Evolutionary conservation across 2,797 vertebrate species (phyloP).

Genomic region (Carcharodon carcharias): DNA sequence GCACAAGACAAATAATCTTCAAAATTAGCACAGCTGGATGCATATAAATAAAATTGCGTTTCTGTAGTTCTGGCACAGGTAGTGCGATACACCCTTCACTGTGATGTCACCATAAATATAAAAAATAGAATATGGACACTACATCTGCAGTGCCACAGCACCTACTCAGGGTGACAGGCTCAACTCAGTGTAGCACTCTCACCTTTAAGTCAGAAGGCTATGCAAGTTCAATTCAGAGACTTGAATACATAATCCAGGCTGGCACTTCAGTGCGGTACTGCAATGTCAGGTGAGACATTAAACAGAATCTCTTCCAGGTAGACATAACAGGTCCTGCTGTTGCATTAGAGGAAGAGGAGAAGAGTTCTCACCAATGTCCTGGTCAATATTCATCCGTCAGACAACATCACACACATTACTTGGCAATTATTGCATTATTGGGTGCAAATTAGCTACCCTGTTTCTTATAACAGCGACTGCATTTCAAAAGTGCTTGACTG

Average conservation of each 20-base stretch:
- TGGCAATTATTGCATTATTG: too few species aligned
- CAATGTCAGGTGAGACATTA: not conserved
- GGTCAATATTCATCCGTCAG: not conserved
- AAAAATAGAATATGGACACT: not conserved
- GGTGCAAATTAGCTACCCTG: too few species aligned
- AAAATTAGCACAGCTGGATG: not conserved
- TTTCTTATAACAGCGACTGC: too few species aligned
- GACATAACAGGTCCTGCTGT: not conserved
- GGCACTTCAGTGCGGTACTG: not conserved
- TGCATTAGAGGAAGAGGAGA: not conserved
- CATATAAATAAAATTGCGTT: not conserved
- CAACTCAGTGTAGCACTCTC: not conserved
- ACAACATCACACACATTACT: not conserved
- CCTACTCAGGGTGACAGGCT: not conserved
- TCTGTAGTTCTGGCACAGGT: not conserved
- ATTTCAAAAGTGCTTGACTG: too few species aligned
- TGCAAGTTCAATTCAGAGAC: not conserved
- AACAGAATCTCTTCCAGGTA: not conserved
- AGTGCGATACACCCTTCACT: not conserved
- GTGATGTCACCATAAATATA: not conserved
- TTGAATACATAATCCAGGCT: not conserved
- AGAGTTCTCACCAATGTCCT: not conserved
- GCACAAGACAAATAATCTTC: not conserved
- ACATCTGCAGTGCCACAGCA: not conserved
- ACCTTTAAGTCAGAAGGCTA: not conserved